Conservation (phyloP, 2,888 invertebrate genomes). For the Aspidiotus destructor region DNA sequence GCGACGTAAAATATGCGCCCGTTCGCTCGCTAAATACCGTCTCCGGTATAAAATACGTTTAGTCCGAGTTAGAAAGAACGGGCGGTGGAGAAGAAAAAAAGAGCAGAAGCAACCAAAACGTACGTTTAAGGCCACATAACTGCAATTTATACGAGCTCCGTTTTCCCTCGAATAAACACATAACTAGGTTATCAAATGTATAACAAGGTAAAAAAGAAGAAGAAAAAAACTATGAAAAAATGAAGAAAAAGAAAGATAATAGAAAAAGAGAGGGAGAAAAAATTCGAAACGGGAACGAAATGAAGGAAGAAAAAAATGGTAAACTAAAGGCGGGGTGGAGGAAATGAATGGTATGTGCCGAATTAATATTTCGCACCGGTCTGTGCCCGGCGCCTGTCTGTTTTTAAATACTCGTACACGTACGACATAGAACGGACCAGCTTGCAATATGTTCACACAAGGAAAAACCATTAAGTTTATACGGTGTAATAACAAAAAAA, state of each 20-base stretch:
- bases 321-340: neutral
- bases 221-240: neutral
- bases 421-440: neutral
- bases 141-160: constrained; percentile 4
- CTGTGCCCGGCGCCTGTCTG: constrained; percentile 26
- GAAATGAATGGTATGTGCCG: constrained; percentile 7
- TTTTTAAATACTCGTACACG: constrained; percentile 19
- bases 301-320: neutral
- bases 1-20: constrained; percentile 4
- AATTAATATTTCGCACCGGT: constrained; percentile 28
- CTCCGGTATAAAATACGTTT: neutral
- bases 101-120: neutral
- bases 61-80: neutral
- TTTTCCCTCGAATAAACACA: constrained; percentile 1
- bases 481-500: neutral
- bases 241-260: neutral
- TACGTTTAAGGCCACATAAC: neutral
- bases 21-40: constrained; percentile 1
- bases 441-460: neutral
- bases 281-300: too few species aligned
- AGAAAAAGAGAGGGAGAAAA: neutral
- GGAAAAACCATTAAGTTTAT: neutral
- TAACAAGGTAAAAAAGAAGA: neutral
- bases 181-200: constrained; percentile 4
- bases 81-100: neutral